Evolutionary conservation across 2,888 invertebrate species (phyloP).

Genomic region (Lithophane leautieri): DNA sequence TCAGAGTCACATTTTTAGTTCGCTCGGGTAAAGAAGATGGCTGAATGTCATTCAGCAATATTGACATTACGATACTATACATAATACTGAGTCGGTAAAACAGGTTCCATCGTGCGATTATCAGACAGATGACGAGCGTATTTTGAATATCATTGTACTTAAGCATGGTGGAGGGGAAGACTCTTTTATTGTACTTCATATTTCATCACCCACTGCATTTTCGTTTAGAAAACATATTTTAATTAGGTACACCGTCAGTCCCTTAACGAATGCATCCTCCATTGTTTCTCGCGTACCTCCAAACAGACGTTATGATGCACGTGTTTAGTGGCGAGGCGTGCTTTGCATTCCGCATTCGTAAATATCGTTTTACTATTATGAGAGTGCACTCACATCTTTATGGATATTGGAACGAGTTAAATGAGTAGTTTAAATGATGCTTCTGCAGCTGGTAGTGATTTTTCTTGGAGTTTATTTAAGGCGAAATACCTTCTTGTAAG

Average conservation of each 20-base stretch:
- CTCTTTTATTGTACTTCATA: background rate
- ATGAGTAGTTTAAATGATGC: background rate
- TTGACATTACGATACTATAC: too few species aligned
- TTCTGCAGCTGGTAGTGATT: background rate
- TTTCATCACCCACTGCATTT: background rate
- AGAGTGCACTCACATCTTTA: conserved; percentile 23
- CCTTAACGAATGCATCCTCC: background rate
- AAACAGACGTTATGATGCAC: conserved; percentile 25
- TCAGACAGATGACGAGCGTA: too few species aligned
- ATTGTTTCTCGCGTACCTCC: conserved; percentile 9
- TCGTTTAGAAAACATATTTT: background rate
- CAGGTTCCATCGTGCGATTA: too few species aligned
- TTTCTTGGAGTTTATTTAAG: background rate
- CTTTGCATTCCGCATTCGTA: conserved; percentile 28
- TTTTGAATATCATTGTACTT: too few species aligned
- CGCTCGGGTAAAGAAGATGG: too few species aligned
- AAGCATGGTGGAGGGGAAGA: too few species aligned
- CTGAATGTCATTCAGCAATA: too few species aligned
- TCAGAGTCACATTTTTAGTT: too few species aligned
- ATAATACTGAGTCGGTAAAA: too few species aligned
- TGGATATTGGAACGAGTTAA: conserved; percentile 7
- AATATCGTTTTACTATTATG: conserved; percentile 21
- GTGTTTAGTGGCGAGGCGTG: conserved; percentile 40
- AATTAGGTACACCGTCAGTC: background rate
- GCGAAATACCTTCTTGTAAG: background rate